Evolutionary conservation across 2,797 vertebrate genomes (phyloP), one percentile per base, ranked within the genome.

Genomic region (Sebastes kiyomatsui): DNA sequence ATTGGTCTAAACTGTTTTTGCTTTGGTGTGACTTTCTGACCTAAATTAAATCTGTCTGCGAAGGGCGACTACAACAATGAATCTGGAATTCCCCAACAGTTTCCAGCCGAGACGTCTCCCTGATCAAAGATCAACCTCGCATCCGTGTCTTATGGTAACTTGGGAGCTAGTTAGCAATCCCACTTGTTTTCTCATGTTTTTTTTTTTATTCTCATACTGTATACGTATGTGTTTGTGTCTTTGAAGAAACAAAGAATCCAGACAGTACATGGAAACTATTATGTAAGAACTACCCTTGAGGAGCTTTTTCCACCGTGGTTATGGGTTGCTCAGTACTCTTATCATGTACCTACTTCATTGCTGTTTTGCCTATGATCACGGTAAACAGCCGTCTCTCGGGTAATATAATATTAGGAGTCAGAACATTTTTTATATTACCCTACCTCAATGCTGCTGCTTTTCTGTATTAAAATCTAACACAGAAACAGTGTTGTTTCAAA

Each of bases 121-220:
- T 65, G 65, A 81, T 79, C 70, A 82, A 71, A 82, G 52, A 28
- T n/a, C 65, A 42, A 30, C 66, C 42, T 67, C 22, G 30, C 75
- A 67, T 60, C 32, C 12, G 28, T 59, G 61, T 72, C 54, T 83
- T 6, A 20, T 14, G 28, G 46, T 55, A 75, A 55, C 60, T 54
- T 38, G 49, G 80, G 68, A 60, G 64, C 58, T 58, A 35, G 68
- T 73, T 77, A 77, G 2, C 1, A 4, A 28, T 61, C 52, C 11
- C 1, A 7, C 18, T 79, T 60, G 16, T 85, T 33, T 46, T 32
- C 13, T 20, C 12, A 6, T 35, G 20, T 67, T 35, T 32, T 67
- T 32, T 67, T 52, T 10, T n/a, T 52, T 20, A 23, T 27, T n/a
- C 30, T 73, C 16, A 28, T 33, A 33, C 59, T 61, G 18, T n/a